A percentile compares a stretch with the other conserved stretches of the same genome.
Evolutionary conservation across 2,797 vertebrate genomes (phyloP).

Genomic region (Oophaga sylvatica): DNA sequence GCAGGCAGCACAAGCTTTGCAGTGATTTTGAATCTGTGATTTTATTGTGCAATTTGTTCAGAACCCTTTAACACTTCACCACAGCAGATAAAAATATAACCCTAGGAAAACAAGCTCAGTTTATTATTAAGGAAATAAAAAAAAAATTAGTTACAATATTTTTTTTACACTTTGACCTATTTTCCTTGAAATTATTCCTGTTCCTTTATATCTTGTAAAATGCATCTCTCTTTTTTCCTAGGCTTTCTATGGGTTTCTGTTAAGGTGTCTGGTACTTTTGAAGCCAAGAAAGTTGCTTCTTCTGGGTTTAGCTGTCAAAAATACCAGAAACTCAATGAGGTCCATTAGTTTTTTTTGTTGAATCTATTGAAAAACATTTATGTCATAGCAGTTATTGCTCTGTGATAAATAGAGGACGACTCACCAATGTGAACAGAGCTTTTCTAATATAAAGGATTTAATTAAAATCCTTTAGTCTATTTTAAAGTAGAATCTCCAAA

Average conservation of each 20-base stretch:
- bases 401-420: too few relatives aligned
- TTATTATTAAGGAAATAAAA: neutral
- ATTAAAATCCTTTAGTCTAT: too few relatives aligned
- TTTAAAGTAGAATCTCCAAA: too few relatives aligned
- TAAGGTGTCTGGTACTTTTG: neutral
- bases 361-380: neutral
- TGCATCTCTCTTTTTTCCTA: too few relatives aligned
- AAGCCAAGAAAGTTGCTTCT: neutral
- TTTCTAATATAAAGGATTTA: too few relatives aligned
- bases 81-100: neutral
- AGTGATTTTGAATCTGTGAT: neutral
- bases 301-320: neutral
- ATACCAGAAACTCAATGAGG: neutral
- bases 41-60: conserved; percentile 7
- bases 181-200: neutral
- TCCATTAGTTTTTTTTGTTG: neutral
- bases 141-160: neutral
- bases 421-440: too few relatives aligned
- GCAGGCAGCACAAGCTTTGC: neutral
- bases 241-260: neutral
- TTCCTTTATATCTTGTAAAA: neutral
- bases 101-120: neutral
- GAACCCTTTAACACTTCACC: conserved; percentile 2
- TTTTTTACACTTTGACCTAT: neutral
- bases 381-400: neutral